Evolutionary conservation across 2,797 vertebrate species (phyloP), one percentile per base, ranked within the genome.

Genomic region (Merluccius polli): DNA sequence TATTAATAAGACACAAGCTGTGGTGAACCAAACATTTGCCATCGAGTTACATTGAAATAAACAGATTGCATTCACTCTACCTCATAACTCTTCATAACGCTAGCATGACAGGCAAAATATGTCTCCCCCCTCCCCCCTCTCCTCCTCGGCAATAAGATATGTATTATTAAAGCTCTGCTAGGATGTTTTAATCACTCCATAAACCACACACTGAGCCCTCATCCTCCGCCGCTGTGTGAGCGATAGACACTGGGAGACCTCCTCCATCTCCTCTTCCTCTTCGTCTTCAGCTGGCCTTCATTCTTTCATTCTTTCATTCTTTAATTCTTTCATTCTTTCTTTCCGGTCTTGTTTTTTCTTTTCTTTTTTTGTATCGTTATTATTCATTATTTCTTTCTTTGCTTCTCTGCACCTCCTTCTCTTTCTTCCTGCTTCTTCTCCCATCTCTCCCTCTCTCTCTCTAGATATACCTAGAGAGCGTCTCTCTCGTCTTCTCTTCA

Each of bases 401-500:
- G 18, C 7, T n/a, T 52, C 48, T 48, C 41, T 48, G 36, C 13
- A 38, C 16, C 12, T 44, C 41, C 15, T n/a, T 8, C 1, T 52
- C 48, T n/a, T 18, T 52, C 48, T 52, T 4, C 6, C 48, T n/a
- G 1, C 1, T 0, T 1, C 18, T 52, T 24, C 8, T 33, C n/a
- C 35, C n/a, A 32, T 21, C 41, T 44, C 41, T 44, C 41, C 3
- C 12, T 52, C 16, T 52, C 48, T 21, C 48, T 52, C 48, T 18
- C 41, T 4, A 38, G 36, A 9, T 38, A 7, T 38, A 11, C 12
- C 36, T 38, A 11, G 36, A 1, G 36, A 44, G 18, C 18, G 6
- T 1, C 77, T 72, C 80, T 89, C 89, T 89, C 73, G 85, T 85
- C 86, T 87, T 88, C 84, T 75, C 77, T 84, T 82, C 77, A 78